Evolutionary conservation across 2,113 vertebrate species (phyloP), one percentile per base, ranked within the genome.

Genomic region (Myodes glareolus): DNA sequence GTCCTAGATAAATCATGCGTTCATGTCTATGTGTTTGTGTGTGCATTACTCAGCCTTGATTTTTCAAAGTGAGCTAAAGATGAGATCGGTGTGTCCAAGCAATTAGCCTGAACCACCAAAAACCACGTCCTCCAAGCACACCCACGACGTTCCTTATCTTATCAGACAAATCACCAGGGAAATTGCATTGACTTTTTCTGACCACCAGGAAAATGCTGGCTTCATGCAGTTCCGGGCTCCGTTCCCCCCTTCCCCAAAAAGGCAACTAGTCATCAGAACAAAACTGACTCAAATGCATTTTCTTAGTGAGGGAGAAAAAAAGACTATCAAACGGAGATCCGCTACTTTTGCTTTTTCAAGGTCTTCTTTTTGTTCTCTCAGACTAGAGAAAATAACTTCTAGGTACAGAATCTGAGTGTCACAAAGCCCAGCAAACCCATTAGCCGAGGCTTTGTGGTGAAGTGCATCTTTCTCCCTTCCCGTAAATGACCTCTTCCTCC

Each of bases 271-370:
- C 47, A n/a, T 31, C 70, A 80, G n/a, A 86, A 89, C 72, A 81
- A 89, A 76, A 76, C 58, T 70, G 84, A 92, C 88, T 97, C 50
- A 33, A 88, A 21, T 17, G 84, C 67, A 27, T 91, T 94, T 94
- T 70, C 76, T 39, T 33, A 63, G 29, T 33, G 65, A 76, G 45
- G 14, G 19, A 29, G 31, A 29, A 50, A 61, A 58, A 61, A 70
- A 78, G 47, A 5, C 65, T 27, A 13, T 92, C 88, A 65, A 47
- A 47, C 11, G 0, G 31, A 78, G 50, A 72, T 39, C 72, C 11
- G 16, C 70, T 92, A 21, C 72, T 80, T 84, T 55, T 67, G 27
- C 25, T 84, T 93, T 97, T 47, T 36, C 0, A 90, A 94, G 50
- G 47, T 92, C 50, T 95, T 87, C 27, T 88, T 78, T 96, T 70